Conservation (phyloP, 2,113 vertebrate species). For the Lota lota region DNA sequence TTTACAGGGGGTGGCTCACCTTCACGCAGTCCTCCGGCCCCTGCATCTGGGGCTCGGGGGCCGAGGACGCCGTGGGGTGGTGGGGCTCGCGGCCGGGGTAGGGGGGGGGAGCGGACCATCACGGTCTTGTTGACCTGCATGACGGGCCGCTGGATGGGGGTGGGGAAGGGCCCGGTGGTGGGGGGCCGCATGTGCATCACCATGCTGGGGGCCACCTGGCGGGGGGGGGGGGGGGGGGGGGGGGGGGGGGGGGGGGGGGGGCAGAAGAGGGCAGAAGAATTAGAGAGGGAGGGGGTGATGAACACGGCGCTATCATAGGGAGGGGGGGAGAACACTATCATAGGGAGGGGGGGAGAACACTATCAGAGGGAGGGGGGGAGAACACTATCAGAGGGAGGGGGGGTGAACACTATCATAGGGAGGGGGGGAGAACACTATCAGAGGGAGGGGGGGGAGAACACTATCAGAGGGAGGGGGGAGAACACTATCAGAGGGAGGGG, state of each 20-base stretch:
- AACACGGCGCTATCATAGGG: too few relatives aligned
- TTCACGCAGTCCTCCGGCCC: constrained; percentile 81
- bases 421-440: too few relatives aligned
- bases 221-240: constrained; percentile 3
- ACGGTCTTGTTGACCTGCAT: constrained; percentile 81
- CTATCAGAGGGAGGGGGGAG: too few relatives aligned
- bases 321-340: too few relatives aligned
- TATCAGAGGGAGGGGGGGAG: too few relatives aligned
- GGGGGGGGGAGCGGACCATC: constrained; percentile 74
- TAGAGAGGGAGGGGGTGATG: too few relatives aligned
- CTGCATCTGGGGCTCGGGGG: constrained; percentile 68
- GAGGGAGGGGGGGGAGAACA: too few relatives aligned
- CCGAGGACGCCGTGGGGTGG: constrained; percentile 68
- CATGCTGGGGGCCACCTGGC: constrained; percentile 72
- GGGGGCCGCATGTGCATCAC: constrained; percentile 81
- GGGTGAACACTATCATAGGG: too few relatives aligned
- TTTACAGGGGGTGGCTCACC: constrained; percentile 82
- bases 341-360: too few relatives aligned
- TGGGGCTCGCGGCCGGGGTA: constrained; percentile 66
- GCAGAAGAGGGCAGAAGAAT: background rate
- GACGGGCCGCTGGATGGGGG: constrained; percentile 79
- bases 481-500: too few relatives aligned
- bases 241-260: constrained; percentile 5
- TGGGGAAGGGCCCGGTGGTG: constrained; percentile 76
- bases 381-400: too few relatives aligned